A percentile compares a stretch with the other conserved stretches of the same genome.
These are phyloP conservation scores for Hapalemur alaotrensis DNA, from an alignment of 2,797 vertebrate species.

Conservation along the genomic window DNA sequence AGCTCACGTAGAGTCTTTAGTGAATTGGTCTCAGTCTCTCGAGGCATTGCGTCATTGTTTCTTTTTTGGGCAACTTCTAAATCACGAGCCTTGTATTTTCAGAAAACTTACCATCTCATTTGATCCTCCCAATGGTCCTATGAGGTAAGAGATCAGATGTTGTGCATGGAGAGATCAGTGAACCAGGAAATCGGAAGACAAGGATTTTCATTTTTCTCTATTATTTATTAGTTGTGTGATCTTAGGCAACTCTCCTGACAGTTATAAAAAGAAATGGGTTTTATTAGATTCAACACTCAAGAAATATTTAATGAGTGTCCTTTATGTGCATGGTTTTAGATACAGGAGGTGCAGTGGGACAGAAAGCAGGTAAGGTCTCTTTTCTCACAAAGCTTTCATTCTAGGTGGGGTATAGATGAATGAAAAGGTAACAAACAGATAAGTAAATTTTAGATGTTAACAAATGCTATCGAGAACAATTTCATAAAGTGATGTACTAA, in stretches of 20 bases:
- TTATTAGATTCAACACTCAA: not conserved
- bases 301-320: not conserved
- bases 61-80: slow-evolving; percentile 3
- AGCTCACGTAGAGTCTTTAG: not conserved
- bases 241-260: not conserved
- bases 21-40: not conserved
- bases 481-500: not conserved
- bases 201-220: not conserved
- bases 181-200: slow-evolving; percentile 36
- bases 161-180: not conserved
- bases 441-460: not conserved
- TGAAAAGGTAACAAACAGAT: not conserved
- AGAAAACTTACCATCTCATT: slow-evolving; percentile 5
- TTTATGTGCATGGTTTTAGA: not conserved
- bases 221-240: slow-evolving; percentile 3
- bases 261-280: not conserved
- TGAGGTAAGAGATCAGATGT: slow-evolving; percentile 9
- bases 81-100: not conserved
- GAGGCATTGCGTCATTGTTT: slow-evolving; percentile 11
- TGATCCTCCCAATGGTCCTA: not conserved
- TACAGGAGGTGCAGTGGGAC: not conserved
- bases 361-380: not conserved
- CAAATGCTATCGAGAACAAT: not conserved
- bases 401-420: not conserved
- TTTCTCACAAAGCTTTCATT: not conserved